These are phyloP conservation scores for Theretra japonica DNA, from an alignment of 2,888 invertebrate species.

Conservation along the genomic window DNA sequence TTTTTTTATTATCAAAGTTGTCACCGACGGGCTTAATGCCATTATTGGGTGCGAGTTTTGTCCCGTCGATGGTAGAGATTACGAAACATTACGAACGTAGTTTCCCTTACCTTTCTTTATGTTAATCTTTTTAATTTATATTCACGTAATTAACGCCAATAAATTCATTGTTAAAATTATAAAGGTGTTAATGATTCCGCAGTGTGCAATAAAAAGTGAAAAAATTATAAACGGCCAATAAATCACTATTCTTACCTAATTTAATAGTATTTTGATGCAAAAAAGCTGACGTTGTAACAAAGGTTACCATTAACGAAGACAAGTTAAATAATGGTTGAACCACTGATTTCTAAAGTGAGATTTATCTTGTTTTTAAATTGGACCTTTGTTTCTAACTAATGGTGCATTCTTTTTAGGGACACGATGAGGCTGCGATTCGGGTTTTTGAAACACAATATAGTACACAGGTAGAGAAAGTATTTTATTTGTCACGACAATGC, in stretches of 20 bases:
- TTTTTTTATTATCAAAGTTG: neutral
- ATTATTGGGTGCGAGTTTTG: neutral
- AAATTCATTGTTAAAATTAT: neutral
- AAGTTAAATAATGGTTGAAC: conserved; percentile 14
- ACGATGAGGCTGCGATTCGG: neutral
- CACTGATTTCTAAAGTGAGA: conserved; percentile 21
- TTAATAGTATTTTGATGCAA: neutral
- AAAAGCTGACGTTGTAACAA: neutral
- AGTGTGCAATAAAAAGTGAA: neutral
- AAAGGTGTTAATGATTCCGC: neutral
- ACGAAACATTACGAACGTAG: neutral
- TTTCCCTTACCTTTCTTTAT: neutral
- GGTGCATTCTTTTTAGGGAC: conserved; percentile 14
- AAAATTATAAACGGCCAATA: neutral
- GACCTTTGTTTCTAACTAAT: conserved; percentile 20
- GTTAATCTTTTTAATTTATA: neutral
- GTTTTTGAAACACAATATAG: neutral
- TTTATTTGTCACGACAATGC: neutral
- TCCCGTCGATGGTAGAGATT: neutral
- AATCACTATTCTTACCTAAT: conserved; percentile 1
- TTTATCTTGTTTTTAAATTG: conserved; percentile 20
- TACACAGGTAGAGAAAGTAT: neutral
- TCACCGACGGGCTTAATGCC: neutral
- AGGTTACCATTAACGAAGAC: conserved; percentile 19
- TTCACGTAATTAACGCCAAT: neutral